phyloP scores from a whole-genome alignment of 1,140 invertebrate species.

The Micrasema longulum region DNA sequence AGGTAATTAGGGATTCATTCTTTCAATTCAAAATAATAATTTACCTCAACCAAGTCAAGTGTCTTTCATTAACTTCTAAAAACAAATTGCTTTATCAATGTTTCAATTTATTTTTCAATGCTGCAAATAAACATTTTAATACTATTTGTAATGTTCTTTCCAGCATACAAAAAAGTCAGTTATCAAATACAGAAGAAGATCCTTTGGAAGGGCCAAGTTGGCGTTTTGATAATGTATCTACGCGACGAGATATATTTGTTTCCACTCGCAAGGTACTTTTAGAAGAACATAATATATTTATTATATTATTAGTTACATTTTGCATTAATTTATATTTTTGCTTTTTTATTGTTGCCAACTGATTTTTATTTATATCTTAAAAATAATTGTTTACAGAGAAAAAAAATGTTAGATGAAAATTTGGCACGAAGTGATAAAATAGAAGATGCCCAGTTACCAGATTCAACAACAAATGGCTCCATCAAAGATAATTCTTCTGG shows the following conservation, averaged over 20 bases:
- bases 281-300: no score
- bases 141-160: background rate
- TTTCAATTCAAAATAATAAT: no score
- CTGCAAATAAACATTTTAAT: no score
- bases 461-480: slow-evolving; percentile 40
- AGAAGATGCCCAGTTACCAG: slow-evolving; percentile 41
- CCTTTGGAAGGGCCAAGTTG: slow-evolving; percentile 52
- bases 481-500: slow-evolving; percentile 9
- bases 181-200: slow-evolving; percentile 41
- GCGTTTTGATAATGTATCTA: slow-evolving; percentile 33
- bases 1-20: no score
- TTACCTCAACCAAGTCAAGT: no score
- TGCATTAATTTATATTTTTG: background rate
- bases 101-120: no score
- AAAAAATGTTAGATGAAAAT: slow-evolving; percentile 27
- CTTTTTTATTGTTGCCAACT: background rate
- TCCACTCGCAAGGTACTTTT: slow-evolving; percentile 34
- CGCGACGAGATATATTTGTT: slow-evolving; percentile 27
- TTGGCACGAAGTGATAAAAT: background rate
- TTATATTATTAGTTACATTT: background rate
- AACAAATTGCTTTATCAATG: no score
- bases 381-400: slow-evolving; percentile 32
- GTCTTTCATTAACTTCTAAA: no score
- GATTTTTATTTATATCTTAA: background rate
- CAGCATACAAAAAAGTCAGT: slow-evolving; percentile 9